Conservation (phyloP, 2,113 vertebrate genomes). For the Aplodontia rufa region DNA sequence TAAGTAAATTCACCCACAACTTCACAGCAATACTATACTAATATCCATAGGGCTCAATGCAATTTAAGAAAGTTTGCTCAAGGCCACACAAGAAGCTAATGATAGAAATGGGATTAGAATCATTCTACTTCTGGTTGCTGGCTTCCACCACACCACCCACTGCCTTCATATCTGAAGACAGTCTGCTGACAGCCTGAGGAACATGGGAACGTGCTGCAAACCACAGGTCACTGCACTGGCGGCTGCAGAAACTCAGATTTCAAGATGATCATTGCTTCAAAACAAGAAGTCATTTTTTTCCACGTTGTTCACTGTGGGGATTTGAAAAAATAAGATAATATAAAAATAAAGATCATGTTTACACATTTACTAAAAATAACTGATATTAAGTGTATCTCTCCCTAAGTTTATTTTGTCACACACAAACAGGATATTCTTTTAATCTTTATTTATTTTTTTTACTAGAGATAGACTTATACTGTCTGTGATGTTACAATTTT, state of each 20-base stretch:
- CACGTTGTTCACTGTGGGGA: neutral
- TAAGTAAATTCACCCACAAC: neutral
- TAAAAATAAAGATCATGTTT: neutral
- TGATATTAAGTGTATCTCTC: neutral
- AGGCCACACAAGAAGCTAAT: conserved; percentile 4
- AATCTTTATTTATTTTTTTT: neutral
- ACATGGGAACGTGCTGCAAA: neutral
- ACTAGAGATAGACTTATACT: neutral
- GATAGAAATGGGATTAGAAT: neutral
- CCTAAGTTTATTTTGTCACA: neutral
- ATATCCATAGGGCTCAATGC: neutral
- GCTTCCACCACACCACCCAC: neutral
- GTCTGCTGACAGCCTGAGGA: neutral
- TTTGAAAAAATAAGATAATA: neutral
- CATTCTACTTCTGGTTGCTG: neutral
- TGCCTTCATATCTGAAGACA: neutral
- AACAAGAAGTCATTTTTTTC: neutral
- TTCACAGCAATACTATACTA: neutral
- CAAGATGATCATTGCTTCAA: neutral
- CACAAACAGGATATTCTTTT: neutral
- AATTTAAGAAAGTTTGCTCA: conserved; percentile 28
- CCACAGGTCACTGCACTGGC: neutral
- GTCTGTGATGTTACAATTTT: neutral
- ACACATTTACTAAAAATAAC: neutral
- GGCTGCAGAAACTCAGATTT: neutral